These are phyloP conservation scores for Caretta caretta DNA, from an alignment of 2,113 vertebrate species.

Conservation along the genomic window DNA sequence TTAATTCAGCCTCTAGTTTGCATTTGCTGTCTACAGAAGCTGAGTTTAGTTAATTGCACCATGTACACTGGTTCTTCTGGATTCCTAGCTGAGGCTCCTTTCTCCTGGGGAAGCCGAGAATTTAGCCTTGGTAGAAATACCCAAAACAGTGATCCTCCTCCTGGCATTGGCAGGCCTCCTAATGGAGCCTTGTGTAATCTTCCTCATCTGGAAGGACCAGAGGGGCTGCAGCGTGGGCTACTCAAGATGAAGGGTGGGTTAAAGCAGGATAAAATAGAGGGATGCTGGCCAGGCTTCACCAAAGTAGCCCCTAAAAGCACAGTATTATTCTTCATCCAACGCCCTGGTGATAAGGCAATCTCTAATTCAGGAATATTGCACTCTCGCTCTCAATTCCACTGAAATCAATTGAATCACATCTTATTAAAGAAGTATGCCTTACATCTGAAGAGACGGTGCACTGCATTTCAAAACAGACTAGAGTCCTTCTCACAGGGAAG, in stretches of 20 bases:
- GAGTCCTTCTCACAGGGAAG: not conserved
- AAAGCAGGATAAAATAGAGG: not conserved
- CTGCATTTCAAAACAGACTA: not conserved
- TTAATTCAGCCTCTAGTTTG: not conserved
- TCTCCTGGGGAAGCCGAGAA: not conserved
- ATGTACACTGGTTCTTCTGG: slow-evolving; percentile 8
- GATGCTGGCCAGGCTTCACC: not conserved
- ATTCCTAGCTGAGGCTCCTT: slow-evolving; percentile 21
- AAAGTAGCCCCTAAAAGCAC: not conserved
- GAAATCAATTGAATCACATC: not conserved
- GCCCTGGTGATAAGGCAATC: not conserved
- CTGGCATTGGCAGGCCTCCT: not conserved
- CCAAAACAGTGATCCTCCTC: not conserved
- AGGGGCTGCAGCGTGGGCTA: no score
- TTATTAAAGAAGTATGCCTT: slow-evolving; percentile 20
- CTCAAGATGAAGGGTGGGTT: not conserved
- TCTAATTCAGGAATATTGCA: not conserved
- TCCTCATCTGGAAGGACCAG: not conserved
- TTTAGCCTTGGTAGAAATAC: not conserved
- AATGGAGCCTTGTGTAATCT: not conserved
- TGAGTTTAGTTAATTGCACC: not conserved
- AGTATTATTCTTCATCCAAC: not conserved
- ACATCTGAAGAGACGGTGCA: not conserved
- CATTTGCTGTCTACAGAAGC: not conserved
- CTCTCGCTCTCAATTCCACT: not conserved